Evolutionary conservation across 2,113 vertebrate genomes (phyloP).

Genomic region (Coreoperca whiteheadi): DNA sequence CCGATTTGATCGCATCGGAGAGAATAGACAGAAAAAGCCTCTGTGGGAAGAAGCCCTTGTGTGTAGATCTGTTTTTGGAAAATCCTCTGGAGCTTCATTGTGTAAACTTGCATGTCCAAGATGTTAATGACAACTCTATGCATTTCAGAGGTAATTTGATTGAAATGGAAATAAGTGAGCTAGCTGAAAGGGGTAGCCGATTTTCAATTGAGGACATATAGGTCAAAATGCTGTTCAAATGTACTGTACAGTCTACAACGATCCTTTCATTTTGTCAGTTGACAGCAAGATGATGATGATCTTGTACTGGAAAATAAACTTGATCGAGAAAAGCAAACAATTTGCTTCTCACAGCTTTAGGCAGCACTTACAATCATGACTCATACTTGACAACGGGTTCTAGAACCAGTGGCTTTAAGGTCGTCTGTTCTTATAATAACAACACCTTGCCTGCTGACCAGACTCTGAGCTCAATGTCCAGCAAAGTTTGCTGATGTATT

Average conservation of each 20-base stretch:
- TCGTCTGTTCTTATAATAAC: conserved; percentile 66
- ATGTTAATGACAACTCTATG: conserved; percentile 80
- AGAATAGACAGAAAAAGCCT: conserved; percentile 74
- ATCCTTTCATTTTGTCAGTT: conserved; percentile 79
- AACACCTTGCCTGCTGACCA: conserved; percentile 64
- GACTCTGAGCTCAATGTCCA: conserved; percentile 52
- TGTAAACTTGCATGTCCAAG: conserved; percentile 69
- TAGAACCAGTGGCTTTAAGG: conserved; percentile 72
- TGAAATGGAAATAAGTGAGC: conserved; percentile 68
- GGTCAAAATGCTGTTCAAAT: conserved; percentile 58
- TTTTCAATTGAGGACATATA: conserved; percentile 75
- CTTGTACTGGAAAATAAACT: conserved; percentile 65
- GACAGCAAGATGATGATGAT: conserved; percentile 66
- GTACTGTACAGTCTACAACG: conserved; percentile 80
- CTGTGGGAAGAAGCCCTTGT: conserved; percentile 70
- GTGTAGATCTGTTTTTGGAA: conserved; percentile 75
- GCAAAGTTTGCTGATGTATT: conserved; percentile 39
- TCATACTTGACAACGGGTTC: conserved; percentile 71
- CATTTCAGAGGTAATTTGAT: conserved; percentile 70
- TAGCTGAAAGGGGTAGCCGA: conserved; percentile 39
- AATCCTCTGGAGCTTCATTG: conserved; percentile 77
- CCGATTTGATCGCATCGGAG: conserved; percentile 65
- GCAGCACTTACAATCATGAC: conserved; percentile 74
- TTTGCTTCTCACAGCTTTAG: conserved; percentile 82
- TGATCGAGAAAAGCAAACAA: conserved; percentile 66